Evolutionary conservation across 2,113 vertebrate species (phyloP).

Genomic region (Phrynosoma blainvillii): DNA sequence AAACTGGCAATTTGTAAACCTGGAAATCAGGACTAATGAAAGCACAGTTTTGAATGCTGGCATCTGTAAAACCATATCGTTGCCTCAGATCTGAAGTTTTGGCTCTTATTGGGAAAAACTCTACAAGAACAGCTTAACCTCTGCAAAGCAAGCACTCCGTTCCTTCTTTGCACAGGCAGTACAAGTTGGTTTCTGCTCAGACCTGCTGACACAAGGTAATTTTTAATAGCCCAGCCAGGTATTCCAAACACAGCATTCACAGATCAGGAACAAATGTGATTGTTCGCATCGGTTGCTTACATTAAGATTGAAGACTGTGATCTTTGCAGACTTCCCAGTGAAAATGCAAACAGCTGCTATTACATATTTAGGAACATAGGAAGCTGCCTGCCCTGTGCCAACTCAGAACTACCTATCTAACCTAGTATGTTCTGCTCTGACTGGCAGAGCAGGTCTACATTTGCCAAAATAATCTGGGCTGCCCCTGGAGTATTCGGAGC

Average conservation of each 20-base stretch:
- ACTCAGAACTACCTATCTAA: neutral
- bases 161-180: slow-evolving; percentile 22
- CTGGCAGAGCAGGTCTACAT: neutral
- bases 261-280: neutral
- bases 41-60: neutral
- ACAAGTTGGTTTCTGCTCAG: slow-evolving; percentile 5
- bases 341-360: neutral
- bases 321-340: neutral
- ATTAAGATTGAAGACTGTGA: neutral
- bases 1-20: neutral
- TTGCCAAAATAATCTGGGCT: no score
- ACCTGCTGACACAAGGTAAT: neutral
- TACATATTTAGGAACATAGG: neutral
- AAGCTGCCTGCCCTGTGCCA: neutral
- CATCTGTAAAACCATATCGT: neutral
- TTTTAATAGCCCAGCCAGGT: neutral
- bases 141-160: slow-evolving; percentile 4
- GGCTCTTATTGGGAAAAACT: slow-evolving; percentile 9
- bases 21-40: neutral
- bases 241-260: slow-evolving; percentile 4
- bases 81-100: neutral
- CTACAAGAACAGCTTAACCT: slow-evolving; percentile 19
- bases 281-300: neutral
- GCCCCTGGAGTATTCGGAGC: no score
- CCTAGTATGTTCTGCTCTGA: neutral